phyloP scores from a whole-genome alignment of 2,888 invertebrate species.

The Mesoligia furuncula region DNA sequence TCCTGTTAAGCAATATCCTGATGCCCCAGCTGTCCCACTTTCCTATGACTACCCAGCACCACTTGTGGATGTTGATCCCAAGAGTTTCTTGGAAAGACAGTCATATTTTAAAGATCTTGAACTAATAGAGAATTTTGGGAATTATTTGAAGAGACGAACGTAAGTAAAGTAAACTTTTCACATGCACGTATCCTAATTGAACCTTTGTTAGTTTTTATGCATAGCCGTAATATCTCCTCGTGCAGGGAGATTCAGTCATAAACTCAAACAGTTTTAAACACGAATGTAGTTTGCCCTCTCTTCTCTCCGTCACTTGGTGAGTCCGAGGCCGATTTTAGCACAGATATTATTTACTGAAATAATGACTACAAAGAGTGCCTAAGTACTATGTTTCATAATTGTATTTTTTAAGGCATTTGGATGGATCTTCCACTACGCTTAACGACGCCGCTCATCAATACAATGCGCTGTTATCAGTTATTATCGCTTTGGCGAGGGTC shows the following conservation, averaged over 20 bases:
- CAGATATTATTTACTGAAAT: background rate
- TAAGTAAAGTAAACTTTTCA: slow-evolving; percentile 24
- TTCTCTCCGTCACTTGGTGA: background rate
- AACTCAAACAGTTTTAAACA: background rate
- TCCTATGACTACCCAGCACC: background rate
- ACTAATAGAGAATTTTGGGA: slow-evolving; percentile 43
- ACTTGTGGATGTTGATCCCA: background rate
- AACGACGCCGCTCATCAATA: slow-evolving; percentile 42
- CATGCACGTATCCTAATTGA: background rate
- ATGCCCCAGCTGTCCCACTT: too few species aligned
- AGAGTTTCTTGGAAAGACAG: background rate
- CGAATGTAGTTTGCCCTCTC: background rate
- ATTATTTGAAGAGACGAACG: slow-evolving; percentile 42
- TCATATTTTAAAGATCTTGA: slow-evolving; percentile 39
- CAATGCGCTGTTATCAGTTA: slow-evolving; percentile 37
- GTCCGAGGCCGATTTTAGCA: background rate
- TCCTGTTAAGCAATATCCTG: background rate
- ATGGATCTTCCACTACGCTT: background rate
- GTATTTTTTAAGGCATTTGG: slow-evolving; percentile 25
- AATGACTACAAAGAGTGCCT: background rate
- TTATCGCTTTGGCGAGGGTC: slow-evolving; percentile 34
- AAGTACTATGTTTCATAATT: background rate
- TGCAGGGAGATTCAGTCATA: background rate
- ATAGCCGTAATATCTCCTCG: background rate
- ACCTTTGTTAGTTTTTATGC: background rate